A percentile compares a stretch with the other conserved stretches of the same genome.
These are phyloP conservation scores for Cylas formicarius DNA, from an alignment of 1,140 invertebrate genomes.

Conservation along the genomic window DNA sequence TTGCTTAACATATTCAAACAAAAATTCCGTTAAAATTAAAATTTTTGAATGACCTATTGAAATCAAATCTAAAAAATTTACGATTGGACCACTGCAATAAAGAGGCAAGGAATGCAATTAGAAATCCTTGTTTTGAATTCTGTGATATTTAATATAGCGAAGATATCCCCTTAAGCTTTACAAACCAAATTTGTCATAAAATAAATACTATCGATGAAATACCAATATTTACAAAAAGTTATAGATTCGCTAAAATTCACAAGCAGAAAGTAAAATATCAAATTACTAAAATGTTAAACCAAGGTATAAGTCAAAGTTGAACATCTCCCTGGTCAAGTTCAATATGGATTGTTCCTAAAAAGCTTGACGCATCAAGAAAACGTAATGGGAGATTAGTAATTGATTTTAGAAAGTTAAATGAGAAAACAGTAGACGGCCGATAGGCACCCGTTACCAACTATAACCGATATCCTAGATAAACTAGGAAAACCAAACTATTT, in stretches of 20 bases:
- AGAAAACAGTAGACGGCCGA: conserved; percentile 11
- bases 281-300: conserved; percentile 27
- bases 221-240: conserved; percentile 35
- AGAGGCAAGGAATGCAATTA: too few relatives aligned
- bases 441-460: conserved; percentile 12
- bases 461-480: conserved; percentile 14
- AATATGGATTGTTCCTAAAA: conserved; percentile 34
- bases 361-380: conserved; percentile 26
- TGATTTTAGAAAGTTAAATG: conserved; percentile 31
- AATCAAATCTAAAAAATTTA: too few relatives aligned
- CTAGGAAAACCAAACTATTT: conserved; percentile 12
- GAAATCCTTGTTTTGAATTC: too few relatives aligned
- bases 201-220: conserved; percentile 29
- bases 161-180: too few relatives aligned
- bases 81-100: too few relatives aligned
- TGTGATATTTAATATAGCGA: too few relatives aligned
- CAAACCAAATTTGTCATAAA: conserved; percentile 19
- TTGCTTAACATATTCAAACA: too few relatives aligned
- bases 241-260: conserved; percentile 33
- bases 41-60: too few relatives aligned
- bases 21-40: too few relatives aligned
- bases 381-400: conserved; percentile 37
- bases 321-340: conserved; percentile 40
- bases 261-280: conserved; percentile 35
- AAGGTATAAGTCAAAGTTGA: conserved; percentile 34